Base-by-base conservation (phyloP, 1,140 invertebrate genomes). In the Plectrocnemia conspersa region DNA sequence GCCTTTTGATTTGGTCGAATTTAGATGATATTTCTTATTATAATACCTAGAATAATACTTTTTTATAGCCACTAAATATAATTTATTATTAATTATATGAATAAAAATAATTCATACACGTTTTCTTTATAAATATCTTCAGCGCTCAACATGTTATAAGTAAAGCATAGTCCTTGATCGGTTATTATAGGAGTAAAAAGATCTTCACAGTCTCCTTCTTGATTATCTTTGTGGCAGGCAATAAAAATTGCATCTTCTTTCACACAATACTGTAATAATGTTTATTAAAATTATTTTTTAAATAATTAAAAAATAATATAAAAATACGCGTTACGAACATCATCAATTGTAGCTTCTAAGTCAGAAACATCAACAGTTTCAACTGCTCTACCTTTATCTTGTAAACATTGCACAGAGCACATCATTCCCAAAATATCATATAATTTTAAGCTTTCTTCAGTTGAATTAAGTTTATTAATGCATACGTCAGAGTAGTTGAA, bases 91-190 rank as follows among this genome's bases (percentile, higher is more conserved):
- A n/a, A n/a, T n/a, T n/a, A n/a, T n/a, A n/a, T n/a, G n/a, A n/a
- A n/a, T n/a, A n/a, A n/a, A n/a, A n/a, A n/a, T n/a, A n/a, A n/a
- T n/a, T n/a, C n/a, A 67, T 68, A 74, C 70, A 74, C 68, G 33
- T 75, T 72, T 6, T 74, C 63, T 56, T 69, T 69, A 52, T 79
- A 80, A 1, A 84, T 63, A 57, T 83, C 77, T 0, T 68, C 66
- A 25, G 74, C 68, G 29, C 76, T 71, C 40, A 85, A 61, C 45
- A 80, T 83, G 58, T 86, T 86, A 59, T 83, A 85, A 0, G 82
- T 83, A 61, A 79, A 85, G 61, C 84, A 86, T n/a, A 81, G 67
- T 0, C 84, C 84, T 68, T 84, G 82, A 62, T 85, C 82, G 0
- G 83, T 84, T 15, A 36, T 25, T 19, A 40, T 40, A 10, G 22